phyloP scores from a whole-genome alignment of 2,888 invertebrate genomes.

The Smittia sp. region DNA sequence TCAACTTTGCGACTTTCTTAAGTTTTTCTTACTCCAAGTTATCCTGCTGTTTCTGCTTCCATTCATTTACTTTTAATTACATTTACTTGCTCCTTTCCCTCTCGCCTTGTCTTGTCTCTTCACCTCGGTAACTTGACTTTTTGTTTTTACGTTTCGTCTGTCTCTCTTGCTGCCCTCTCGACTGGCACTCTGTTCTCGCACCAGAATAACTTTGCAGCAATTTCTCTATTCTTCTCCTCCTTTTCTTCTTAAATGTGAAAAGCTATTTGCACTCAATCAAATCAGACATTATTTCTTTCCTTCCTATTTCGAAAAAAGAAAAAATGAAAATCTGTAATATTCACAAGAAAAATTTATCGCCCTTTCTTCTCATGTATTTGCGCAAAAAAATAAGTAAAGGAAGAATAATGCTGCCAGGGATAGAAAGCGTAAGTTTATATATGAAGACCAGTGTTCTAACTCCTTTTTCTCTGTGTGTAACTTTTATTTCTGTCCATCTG shows the following conservation, averaged over 20 bases:
- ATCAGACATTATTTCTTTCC: slow-evolving; percentile 10
- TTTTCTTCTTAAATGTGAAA: not conserved
- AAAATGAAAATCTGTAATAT: slow-evolving; percentile 8
- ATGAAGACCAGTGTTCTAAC: slow-evolving; percentile 16
- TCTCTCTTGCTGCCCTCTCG: not conserved
- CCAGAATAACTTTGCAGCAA: not conserved
- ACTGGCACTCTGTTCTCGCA: not conserved
- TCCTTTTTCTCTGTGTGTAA: not conserved
- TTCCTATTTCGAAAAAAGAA: not conserved
- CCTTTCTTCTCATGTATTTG: slow-evolving; percentile 21
- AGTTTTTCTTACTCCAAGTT: not conserved
- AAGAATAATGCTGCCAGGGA: slow-evolving; percentile 25
- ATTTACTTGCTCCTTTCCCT: not conserved
- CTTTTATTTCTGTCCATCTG: slow-evolving; percentile 6
- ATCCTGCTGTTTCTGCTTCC: slow-evolving; percentile 6
- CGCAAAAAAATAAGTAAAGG: not conserved
- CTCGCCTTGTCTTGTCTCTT: not conserved
- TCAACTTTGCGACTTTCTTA: slow-evolving; percentile 22
- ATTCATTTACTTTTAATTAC: slow-evolving; percentile 24
- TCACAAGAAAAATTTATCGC: slow-evolving; percentile 25
- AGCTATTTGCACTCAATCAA: slow-evolving; percentile 33
- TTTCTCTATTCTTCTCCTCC: not conserved
- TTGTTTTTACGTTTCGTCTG: not conserved
- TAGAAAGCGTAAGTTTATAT: slow-evolving; percentile 18
- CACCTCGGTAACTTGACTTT: not conserved